Percentiles rank a stretch among this genome's conserved stretches.
Evolutionary conservation across 2,888 invertebrate species (phyloP).

Genomic region (Exocentrus adspersus): DNA sequence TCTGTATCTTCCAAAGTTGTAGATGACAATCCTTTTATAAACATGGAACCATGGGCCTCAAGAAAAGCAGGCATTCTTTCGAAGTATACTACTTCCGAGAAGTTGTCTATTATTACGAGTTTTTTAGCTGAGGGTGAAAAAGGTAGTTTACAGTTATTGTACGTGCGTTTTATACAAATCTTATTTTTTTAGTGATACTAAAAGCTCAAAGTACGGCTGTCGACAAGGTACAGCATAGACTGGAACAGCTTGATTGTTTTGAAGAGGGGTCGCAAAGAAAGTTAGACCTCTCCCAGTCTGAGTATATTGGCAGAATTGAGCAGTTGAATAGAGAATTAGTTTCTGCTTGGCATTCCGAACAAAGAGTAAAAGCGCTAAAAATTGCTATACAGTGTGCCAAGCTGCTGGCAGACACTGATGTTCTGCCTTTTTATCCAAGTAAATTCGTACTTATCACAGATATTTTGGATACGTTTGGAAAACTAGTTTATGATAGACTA

Average conservation of each 20-base stretch:
- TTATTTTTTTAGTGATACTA: constrained; percentile 72
- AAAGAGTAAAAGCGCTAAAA: constrained; percentile 94
- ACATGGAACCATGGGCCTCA: constrained; percentile 80
- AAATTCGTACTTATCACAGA: constrained; percentile 97
- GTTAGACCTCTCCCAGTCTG: constrained; percentile 84
- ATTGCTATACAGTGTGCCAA: constrained; percentile 98
- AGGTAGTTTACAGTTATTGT: constrained; percentile 72
- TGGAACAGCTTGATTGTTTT: constrained; percentile 95
- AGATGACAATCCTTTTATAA: constrained; percentile 42
- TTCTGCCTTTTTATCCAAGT: constrained; percentile 96
- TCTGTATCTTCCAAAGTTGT: constrained; percentile 50
- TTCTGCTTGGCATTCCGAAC: constrained; percentile 93
- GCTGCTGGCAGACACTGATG: constrained; percentile 87
- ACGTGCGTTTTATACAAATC: no score
- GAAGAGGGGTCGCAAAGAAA: constrained; percentile 89
- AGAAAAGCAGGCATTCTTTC: constrained; percentile 82
- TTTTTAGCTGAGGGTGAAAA: constrained; percentile 85
- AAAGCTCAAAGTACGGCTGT: constrained; percentile 84
- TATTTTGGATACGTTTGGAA: constrained; percentile 93
- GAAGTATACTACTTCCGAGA: constrained; percentile 94
- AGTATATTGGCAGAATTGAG: constrained; percentile 85
- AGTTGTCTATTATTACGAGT: constrained; percentile 89
- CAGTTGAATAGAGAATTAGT: constrained; percentile 92
- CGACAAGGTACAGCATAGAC: constrained; percentile 88
- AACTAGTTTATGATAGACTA: constrained; percentile 86